A percentile compares a stretch with the other conserved stretches of the same genome.
Conservation (phyloP, 2,888 invertebrate species). For the Sipha maydis region DNA sequence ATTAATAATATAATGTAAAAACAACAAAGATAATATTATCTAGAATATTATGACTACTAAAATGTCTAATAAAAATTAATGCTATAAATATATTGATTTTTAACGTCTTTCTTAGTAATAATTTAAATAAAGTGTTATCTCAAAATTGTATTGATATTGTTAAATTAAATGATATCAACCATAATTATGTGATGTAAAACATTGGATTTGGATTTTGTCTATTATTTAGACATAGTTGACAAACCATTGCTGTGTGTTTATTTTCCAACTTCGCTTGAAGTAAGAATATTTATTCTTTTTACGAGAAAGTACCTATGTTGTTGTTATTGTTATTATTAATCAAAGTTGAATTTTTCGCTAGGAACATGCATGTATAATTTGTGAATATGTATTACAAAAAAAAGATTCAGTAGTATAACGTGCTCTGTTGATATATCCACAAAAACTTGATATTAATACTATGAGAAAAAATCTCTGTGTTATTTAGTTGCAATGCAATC, state of each 20-base stretch:
- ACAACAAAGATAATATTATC: background rate
- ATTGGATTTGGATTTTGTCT: background rate
- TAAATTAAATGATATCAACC: background rate
- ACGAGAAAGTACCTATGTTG: background rate
- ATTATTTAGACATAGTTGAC: background rate
- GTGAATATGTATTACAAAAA: background rate
- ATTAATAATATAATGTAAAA: background rate
- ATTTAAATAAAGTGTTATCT: background rate
- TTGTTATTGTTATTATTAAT: slow-evolving; percentile 8
- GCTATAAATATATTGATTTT: background rate
- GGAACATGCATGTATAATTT: background rate
- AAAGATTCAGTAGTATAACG: background rate
- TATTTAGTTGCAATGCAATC: background rate
- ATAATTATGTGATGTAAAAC: background rate
- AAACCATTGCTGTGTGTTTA: background rate
- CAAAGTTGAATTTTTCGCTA: background rate
- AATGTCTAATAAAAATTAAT: background rate
- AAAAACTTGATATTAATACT: background rate
- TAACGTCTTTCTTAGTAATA: background rate
- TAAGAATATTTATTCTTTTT: background rate
- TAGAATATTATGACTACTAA: background rate
- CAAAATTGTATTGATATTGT: slow-evolving; percentile 15
- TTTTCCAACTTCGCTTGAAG: too few relatives aligned
- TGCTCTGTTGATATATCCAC: background rate
- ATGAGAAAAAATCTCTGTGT: background rate